Percentiles rank a stretch among this genome's conserved stretches.
These are phyloP conservation scores for Drosophila barbarae DNA, from an alignment of 2,888 invertebrate species.

Conservation along the genomic window DNA sequence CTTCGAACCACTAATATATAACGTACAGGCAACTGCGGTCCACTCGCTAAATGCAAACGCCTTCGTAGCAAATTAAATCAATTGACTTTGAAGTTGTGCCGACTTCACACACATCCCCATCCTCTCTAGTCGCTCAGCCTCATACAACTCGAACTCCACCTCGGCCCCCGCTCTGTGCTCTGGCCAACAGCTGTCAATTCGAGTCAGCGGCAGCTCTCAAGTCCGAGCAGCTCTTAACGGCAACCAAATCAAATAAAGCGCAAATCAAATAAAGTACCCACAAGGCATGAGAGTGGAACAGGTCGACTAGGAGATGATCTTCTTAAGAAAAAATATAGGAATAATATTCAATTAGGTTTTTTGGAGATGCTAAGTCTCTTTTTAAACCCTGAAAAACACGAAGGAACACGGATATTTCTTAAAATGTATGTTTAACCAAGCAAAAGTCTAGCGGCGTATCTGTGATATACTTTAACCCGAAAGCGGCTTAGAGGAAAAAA, in stretches of 20 bases:
- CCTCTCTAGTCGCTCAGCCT: neutral
- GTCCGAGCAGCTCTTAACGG: conserved; percentile 18
- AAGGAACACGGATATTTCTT: neutral
- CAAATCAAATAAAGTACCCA: conserved; percentile 49
- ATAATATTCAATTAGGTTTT: neutral
- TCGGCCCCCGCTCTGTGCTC: conserved; percentile 5
- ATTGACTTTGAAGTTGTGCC: conserved; percentile 57
- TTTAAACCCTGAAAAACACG: fast-evolving
- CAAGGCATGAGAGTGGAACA: neutral
- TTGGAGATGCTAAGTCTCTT: too few relatives aligned
- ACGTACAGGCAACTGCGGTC: conserved; percentile 11
- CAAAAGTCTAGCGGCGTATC: neutral
- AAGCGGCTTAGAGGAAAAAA: neutral
- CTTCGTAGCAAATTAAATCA: conserved; percentile 64
- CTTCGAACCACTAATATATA: neutral
- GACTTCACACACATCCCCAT: conserved; percentile 10
- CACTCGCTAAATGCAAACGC: conserved; percentile 61
- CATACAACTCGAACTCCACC: conserved; percentile 4
- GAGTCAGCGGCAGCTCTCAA: conserved; percentile 46
- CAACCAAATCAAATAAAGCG: conserved; percentile 64
- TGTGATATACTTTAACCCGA: neutral
- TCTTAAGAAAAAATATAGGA: too few relatives aligned
- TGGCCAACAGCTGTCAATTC: conserved; percentile 45
- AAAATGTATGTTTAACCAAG: neutral
- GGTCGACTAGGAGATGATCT: neutral